Base-by-base conservation (phyloP, 2,888 invertebrate species). In the Copidosoma aretas region DNA sequence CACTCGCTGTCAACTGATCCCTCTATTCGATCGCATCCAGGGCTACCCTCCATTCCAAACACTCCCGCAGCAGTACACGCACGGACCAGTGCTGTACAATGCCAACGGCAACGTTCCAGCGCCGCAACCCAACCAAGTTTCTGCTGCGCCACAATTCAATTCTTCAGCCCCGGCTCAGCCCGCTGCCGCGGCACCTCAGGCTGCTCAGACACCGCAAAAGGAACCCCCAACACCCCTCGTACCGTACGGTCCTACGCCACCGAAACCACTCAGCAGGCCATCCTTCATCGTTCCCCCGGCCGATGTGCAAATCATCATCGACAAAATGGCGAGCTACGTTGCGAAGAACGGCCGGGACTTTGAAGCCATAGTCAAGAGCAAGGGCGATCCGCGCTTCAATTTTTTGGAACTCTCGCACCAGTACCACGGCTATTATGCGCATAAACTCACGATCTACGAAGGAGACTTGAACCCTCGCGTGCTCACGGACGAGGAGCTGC, bases 261-360 rank as follows among this genome's bases (percentile, higher is more conserved):
- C 80, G 5, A 82, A 84, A 41, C 79, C 80, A 49, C 71, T 79
- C 66, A 88, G 87, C 81, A 77, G 87, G 57, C 83, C 84, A 0
- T 81, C 85, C 0, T 85, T 89, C 39, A 84, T 87, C 14, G 84
- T 88, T 1, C 97, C 97, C 0, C 91, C 95, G 0, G 91, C 91
- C 5, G 95, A 95, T 76, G 86, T 93, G 1, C 91, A 92, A 79
- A 88, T 93, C 22, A 93, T 98, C 12, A 93, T 99, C 68, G 96
- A 97, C 84, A 97, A 97, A 84, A 97, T 98, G 91, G 98, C 98
- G 0, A 91, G 91, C 73, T 98, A 98, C 83, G 98, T 99, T 0
- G 93, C 95, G 1, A 94, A 95, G 76, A 98, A 98, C 84, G 99
- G 98, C 0, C 89, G 91, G 65, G 93, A 94, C 77, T 98, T 98